phyloP scores from a whole-genome alignment of 2,113 vertebrate genomes.

The Eonycteris spelaea region DNA sequence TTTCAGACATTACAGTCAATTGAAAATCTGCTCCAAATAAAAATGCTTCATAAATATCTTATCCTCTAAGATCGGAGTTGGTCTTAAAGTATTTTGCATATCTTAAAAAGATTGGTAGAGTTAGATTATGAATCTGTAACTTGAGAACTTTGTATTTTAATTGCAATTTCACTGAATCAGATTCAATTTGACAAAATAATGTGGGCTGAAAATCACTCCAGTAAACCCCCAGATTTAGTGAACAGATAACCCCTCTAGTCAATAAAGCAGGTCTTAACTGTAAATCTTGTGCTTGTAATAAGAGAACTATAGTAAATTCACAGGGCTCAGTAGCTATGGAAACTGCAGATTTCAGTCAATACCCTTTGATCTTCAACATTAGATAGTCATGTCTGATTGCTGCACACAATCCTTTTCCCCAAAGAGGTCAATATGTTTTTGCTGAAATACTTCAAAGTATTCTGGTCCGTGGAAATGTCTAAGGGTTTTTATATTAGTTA shows the following conservation, averaged over 20 bases:
- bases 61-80: background rate
- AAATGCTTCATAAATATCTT: background rate
- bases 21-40: background rate
- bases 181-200: constrained; percentile 53
- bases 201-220: constrained; percentile 25
- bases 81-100: constrained; percentile 51
- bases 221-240: constrained; percentile 52
- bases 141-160: constrained; percentile 48
- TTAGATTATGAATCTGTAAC: constrained; percentile 50
- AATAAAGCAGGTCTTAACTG: constrained; percentile 65
- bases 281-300: constrained; percentile 51
- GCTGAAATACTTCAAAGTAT: constrained; percentile 74
- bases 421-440: constrained; percentile 72
- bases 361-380: constrained; percentile 75
- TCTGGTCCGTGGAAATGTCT: constrained; percentile 23
- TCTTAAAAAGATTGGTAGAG: constrained; percentile 32
- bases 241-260: constrained; percentile 47
- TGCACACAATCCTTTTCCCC: constrained; percentile 58
- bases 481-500: constrained; percentile 49
- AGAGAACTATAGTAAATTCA: constrained; percentile 73
- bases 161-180: constrained; percentile 65
- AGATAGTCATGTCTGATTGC: constrained; percentile 70
- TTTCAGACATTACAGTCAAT: background rate
- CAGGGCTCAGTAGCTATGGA: constrained; percentile 62
- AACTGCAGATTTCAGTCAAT: constrained; percentile 65